phyloP scores from a whole-genome alignment of 2,888 invertebrate genomes.

The Apamea anceps region DNA sequence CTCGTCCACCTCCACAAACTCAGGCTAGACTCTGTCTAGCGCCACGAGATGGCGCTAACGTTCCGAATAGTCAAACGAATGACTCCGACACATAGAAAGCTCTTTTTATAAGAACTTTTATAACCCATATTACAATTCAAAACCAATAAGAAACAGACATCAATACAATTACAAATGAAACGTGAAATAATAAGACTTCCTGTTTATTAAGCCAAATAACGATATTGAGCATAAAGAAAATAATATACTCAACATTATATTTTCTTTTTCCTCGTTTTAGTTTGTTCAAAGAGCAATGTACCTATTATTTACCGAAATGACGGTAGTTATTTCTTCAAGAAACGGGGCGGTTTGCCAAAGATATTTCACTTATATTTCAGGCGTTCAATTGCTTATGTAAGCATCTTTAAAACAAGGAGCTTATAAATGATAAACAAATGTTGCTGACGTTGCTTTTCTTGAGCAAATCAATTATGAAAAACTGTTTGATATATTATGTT shows the following conservation, averaged over 20 bases:
- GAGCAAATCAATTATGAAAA: constrained; percentile 11
- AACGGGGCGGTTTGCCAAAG: constrained; percentile 39
- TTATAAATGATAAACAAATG: constrained; percentile 24
- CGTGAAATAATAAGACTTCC: constrained; percentile 38
- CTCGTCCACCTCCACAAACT: no score
- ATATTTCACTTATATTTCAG: constrained; percentile 47
- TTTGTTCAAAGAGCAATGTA: constrained; percentile 43
- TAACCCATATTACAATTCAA: neutral
- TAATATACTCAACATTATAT: constrained; percentile 39
- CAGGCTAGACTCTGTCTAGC: no score
- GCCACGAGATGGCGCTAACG: no score
- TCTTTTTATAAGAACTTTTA: constrained; percentile 1
- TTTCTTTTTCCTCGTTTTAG: constrained; percentile 18
- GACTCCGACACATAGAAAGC: no score
- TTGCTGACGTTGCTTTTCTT: constrained; percentile 12
- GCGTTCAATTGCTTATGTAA: constrained; percentile 43
- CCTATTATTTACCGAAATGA: constrained; percentile 50
- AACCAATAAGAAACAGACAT: constrained; percentile 34
- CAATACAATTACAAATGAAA: constrained; percentile 32
- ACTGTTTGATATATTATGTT: neutral
- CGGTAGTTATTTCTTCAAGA: constrained; percentile 35
- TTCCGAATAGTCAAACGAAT: no score
- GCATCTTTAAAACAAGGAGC: constrained; percentile 44
- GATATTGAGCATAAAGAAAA: constrained; percentile 40
- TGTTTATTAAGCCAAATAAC: constrained; percentile 43